Percentiles rank a stretch among this genome's conserved stretches.
These are phyloP conservation scores for Dolichopus griseipennis DNA, from an alignment of 2,888 invertebrate genomes.

Conservation along the genomic window DNA sequence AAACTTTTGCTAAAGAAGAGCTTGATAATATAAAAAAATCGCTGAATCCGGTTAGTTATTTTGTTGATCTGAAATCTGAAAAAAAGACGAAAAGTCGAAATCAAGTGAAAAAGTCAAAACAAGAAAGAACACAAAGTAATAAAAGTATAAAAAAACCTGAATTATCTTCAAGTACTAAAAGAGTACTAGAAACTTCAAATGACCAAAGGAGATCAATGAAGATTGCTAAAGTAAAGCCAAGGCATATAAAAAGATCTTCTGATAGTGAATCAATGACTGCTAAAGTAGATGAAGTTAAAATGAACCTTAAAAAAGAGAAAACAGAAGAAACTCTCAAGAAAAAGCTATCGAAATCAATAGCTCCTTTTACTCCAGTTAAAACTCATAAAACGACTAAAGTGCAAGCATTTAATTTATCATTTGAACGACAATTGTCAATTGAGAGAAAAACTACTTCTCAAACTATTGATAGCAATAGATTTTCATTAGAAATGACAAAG, in stretches of 20 bases:
- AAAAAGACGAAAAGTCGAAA: slow-evolving; percentile 25
- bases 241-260: not conserved
- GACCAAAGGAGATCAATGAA: not conserved
- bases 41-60: slow-evolving; percentile 21
- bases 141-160: not conserved
- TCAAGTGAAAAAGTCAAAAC: slow-evolving; percentile 18
- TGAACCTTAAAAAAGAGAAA: no score
- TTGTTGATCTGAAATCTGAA: slow-evolving; percentile 21
- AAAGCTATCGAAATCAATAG: not conserved
- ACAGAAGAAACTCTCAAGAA: not conserved
- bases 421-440: slow-evolving; percentile 15
- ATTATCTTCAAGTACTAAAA: not conserved
- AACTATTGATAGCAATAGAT: not conserved
- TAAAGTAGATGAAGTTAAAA: not conserved
- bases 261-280: not conserved
- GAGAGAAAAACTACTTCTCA: slow-evolving; percentile 10
- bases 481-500: not conserved
- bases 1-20: slow-evolving; percentile 19
- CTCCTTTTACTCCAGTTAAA: slow-evolving; percentile 10
- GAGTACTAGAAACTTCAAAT: not conserved
- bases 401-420: slow-evolving; percentile 17
- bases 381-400: slow-evolving; percentile 16
- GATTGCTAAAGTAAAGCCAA: not conserved
- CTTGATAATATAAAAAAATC: not conserved
- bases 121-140: not conserved